These are phyloP conservation scores for Oceanites oceanicus DNA, from an alignment of 2,113 vertebrate genomes.

Conservation along the genomic window DNA sequence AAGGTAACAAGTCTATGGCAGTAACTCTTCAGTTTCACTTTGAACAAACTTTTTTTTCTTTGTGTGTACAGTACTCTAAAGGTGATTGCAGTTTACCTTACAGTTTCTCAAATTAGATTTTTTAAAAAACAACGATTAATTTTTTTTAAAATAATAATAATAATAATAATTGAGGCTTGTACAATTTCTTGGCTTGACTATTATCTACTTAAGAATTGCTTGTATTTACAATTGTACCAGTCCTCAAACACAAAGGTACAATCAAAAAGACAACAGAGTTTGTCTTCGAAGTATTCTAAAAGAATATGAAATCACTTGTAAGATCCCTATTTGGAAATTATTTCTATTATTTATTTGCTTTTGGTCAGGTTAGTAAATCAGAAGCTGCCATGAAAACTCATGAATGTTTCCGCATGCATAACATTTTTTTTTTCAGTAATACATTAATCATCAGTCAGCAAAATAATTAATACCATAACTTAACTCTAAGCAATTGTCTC, in stretches of 20 bases:
- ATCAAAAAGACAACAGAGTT: not conserved
- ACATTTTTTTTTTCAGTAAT: not conserved
- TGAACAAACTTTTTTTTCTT: not conserved
- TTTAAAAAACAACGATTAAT: not conserved
- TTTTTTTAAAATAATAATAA: not conserved
- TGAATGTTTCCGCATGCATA: not conserved
- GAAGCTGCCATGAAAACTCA: not conserved
- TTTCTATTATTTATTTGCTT: not conserved
- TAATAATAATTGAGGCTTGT: not conserved
- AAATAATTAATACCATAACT: slow-evolving; percentile 5
- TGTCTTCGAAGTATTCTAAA: not conserved
- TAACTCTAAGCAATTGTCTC: slow-evolving; percentile 2
- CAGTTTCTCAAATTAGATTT: not conserved
- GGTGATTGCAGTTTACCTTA: not conserved
- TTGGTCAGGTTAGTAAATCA: not conserved
- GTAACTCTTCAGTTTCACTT: not conserved
- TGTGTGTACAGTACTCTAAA: not conserved
- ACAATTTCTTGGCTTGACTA: not conserved
- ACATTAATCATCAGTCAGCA: not conserved
- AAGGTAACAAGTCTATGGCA: not conserved
- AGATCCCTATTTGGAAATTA: not conserved
- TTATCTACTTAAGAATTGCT: not conserved
- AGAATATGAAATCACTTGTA: not conserved
- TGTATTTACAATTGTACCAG: not conserved
- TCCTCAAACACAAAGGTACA: not conserved